Base-by-base conservation (phyloP, 2,888 invertebrate species). In the Antitype chi region DNA sequence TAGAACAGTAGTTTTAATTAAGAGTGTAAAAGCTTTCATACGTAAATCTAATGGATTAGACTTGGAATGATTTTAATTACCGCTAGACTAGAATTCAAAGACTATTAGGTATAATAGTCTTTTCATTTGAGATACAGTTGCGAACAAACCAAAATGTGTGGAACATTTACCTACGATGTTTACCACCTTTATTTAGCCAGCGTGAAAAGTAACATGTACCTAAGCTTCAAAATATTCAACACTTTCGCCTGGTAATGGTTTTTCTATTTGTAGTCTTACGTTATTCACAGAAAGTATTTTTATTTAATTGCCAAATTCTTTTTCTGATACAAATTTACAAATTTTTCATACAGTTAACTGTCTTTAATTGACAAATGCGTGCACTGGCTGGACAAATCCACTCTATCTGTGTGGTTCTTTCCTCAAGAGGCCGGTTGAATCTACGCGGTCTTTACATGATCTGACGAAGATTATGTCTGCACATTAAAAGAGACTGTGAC, bases 241-340 rank as follows among this genome's bases (percentile, higher is more conserved):
- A 80, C 78, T 80, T 77, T 83, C 83, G 49, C 78, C n/a, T 59
- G n/a, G 23, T 23, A 32, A 28, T 17, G 20, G 23, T 7, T 70
- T 20, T 7, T 62, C 53, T 67, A 74, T 79, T 69, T 76, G 64
- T 82, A 76, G 64, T n/a, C 1, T n/a, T 32, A 64, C 20, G 20
- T 81, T 64, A 63, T 81, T 52, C 4, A 47, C 15, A 53, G 17
- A 47, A 43, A 15, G 20, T 23, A 76, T 63, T 47, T 62, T 57
- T 25, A 47, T 32, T 53, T 9, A 4, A 47, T 13, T 23, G 32
- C n/a, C 20, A 25, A 28, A 52, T 23, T 49, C 13, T 38, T 23
- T 28, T 38, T 43, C n/a, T 55, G 13, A 25, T 55, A 52, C 20
- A 25, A 7, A 17, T 32, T n/a, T n/a, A 73, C 13, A 0, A 20